phyloP scores from a whole-genome alignment of 2,797 vertebrate genomes.

The Hoplostethus atlanticus region DNA sequence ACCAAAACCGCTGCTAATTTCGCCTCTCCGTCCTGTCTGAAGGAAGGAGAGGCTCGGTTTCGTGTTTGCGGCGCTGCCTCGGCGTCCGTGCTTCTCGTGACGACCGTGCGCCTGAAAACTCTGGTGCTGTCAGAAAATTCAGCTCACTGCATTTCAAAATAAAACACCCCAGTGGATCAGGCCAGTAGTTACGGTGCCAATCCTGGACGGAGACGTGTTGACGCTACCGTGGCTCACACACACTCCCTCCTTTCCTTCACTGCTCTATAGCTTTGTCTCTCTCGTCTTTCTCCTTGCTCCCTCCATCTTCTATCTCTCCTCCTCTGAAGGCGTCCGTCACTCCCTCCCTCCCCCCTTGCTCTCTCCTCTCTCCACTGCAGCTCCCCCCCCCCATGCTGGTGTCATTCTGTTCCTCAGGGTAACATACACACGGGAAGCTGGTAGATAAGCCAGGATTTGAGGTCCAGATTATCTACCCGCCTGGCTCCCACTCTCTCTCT shows the following conservation, averaged over 20 bases:
- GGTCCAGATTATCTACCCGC: slow-evolving; percentile 82
- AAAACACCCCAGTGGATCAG: too few relatives aligned
- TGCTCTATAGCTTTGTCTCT: background rate
- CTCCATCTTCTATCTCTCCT: slow-evolving; percentile 30
- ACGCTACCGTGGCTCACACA: background rate
- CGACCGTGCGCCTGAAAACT: too few relatives aligned
- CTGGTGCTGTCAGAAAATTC: too few relatives aligned
- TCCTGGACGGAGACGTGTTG: too few relatives aligned
- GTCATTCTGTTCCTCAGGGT: slow-evolving; percentile 73
- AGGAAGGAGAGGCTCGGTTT: too few relatives aligned
- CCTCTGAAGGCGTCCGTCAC: slow-evolving; percentile 26
- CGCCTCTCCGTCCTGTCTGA: too few relatives aligned
- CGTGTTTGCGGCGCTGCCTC: too few relatives aligned
- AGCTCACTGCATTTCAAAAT: too few relatives aligned
- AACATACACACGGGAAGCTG: slow-evolving; percentile 78
- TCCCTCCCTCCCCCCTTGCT: slow-evolving; percentile 2
- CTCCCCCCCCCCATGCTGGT: slow-evolving; percentile 56
- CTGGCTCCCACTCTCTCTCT: slow-evolving; percentile 61
- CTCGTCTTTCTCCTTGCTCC: slow-evolving; percentile 28
- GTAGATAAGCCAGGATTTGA: slow-evolving; percentile 84
- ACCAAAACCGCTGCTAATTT: too few relatives aligned
- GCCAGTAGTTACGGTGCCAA: too few relatives aligned
- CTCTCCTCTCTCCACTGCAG: slow-evolving; percentile 25
- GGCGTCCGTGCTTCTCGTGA: too few relatives aligned
- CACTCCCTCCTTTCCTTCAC: background rate